phyloP scores from a whole-genome alignment of 1,140 invertebrate species.

The Polyergus mexicanus region DNA sequence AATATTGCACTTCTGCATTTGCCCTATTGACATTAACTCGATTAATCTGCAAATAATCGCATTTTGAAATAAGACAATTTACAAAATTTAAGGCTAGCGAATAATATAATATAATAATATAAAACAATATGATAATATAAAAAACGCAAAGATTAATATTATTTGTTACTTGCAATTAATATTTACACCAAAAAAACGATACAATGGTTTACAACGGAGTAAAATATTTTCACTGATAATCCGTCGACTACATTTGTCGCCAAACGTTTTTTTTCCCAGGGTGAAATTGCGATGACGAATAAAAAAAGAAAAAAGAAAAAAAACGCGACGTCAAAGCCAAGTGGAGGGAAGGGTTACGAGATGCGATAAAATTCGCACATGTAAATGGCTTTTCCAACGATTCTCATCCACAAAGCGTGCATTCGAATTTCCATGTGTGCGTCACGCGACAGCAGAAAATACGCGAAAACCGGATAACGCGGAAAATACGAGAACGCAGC shows the following conservation, averaged over 20 bases:
- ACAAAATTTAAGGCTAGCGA: background rate
- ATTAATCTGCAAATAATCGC: background rate
- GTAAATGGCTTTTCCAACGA: conserved; percentile 56
- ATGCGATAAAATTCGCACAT: conserved; percentile 57
- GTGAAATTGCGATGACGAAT: conserved; percentile 27
- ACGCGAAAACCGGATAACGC: conserved; percentile 54
- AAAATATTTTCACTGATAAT: conserved; percentile 53
- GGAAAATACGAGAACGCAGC: conserved; percentile 50
- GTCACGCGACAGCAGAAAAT: conserved; percentile 38
- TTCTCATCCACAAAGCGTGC: conserved; percentile 45
- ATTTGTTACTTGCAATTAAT: background rate
- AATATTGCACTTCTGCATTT: background rate
- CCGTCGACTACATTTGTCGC: conserved; percentile 14
- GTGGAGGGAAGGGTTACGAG: conserved; percentile 39
- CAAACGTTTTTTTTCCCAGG: background rate
- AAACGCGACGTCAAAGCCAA: conserved; percentile 39
- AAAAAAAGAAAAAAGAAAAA: conserved; percentile 28
- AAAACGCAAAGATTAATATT: background rate
- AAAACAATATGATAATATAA: background rate
- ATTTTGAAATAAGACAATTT: background rate
- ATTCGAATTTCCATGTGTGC: conserved; percentile 44
- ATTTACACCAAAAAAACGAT: background rate
- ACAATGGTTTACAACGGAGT: background rate
- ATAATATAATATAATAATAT: background rate
- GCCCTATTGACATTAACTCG: background rate